phyloP scores from a whole-genome alignment of 2,113 vertebrate genomes.

The Dissostichus mawsoni region DNA sequence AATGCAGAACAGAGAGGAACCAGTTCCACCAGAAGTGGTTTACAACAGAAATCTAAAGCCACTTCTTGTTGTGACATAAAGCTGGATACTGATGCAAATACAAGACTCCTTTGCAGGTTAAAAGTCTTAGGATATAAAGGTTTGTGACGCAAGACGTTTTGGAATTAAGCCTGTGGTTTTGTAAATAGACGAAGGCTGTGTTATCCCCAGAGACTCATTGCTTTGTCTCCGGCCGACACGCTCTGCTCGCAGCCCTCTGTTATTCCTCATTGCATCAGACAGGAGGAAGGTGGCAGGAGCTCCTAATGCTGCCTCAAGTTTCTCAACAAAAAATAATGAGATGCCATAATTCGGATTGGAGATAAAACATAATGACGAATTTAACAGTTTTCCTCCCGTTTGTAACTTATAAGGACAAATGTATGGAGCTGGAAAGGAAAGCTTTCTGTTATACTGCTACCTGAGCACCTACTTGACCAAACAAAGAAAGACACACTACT shows the following conservation, averaged over 20 bases:
- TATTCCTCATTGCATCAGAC: constrained; percentile 37
- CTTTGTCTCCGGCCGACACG: not conserved
- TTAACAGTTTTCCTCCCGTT: not conserved
- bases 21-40: not conserved
- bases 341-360: not conserved
- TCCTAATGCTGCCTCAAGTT: not conserved
- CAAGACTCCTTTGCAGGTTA: not conserved
- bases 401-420: too few species aligned
- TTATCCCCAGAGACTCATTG: constrained; percentile 5
- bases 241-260: not conserved
- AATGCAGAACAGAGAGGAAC: too few species aligned
- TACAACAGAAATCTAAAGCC: not conserved
- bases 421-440: too few species aligned
- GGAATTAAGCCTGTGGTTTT: constrained; percentile 1
- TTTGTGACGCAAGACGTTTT: constrained; percentile 37
- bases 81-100: not conserved
- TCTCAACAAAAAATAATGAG: not conserved
- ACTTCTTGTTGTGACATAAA: not conserved
- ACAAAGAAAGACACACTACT: too few species aligned
- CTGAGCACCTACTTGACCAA: too few species aligned
- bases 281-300: constrained; percentile 2
- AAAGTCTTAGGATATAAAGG: not conserved
- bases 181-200: constrained; percentile 20
- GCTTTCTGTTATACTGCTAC: too few species aligned
- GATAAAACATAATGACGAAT: not conserved